Evolutionary conservation across 1,140 invertebrate genomes (phyloP), one percentile per base, ranked within the genome.

Genomic region (Catajapyx aquilonaris): DNA sequence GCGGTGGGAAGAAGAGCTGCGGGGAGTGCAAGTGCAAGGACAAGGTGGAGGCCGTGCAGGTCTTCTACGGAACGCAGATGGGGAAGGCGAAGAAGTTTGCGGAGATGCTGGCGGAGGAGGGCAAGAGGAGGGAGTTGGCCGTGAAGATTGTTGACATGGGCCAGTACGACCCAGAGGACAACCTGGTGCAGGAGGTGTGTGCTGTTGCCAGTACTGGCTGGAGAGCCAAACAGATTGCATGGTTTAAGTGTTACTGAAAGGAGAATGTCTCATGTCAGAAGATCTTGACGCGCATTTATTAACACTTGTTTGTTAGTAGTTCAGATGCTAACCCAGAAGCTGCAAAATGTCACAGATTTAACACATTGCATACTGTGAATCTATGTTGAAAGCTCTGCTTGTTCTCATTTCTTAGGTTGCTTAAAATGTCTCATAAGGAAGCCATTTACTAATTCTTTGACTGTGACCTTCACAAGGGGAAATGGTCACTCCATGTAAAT

Each of bases 11-110:
- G 34, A 19, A 36, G n/a, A 19, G 22, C 4, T 25, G 15, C 4
- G 37, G 38, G 4, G 15, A 23, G 19, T 20, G 15, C 11, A 39
- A 28, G 20, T 15, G 16, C 11, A 31, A 33, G 21, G 30, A 34
- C 18, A 34, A 38, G 16, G 15, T 11, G 9, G 34, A 38, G 28
- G 15, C 37, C n/a, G 30, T n/a, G 31, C 17, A 13, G 34, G 1
- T 62, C 18, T 54, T 55, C 32, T 61, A 52, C 51, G 60, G 53
- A 35, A 54, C 56, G 11, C 55, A 60, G 38, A 60, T 55, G 32
- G 60, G 60, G 38, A 60, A 53, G 25, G 43, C 56, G 23, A 51
- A 61, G 51, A 13, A 10, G 18, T 25, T 31, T 19, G 11, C 32
- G 5, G 23, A 38, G 13, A 38, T 20, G 23, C 13, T 38, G 3